A percentile compares a stretch with the other conserved stretches of the same genome.
phyloP scores from a whole-genome alignment of 2,797 vertebrate genomes.

The Myotis vivesi region DNA sequence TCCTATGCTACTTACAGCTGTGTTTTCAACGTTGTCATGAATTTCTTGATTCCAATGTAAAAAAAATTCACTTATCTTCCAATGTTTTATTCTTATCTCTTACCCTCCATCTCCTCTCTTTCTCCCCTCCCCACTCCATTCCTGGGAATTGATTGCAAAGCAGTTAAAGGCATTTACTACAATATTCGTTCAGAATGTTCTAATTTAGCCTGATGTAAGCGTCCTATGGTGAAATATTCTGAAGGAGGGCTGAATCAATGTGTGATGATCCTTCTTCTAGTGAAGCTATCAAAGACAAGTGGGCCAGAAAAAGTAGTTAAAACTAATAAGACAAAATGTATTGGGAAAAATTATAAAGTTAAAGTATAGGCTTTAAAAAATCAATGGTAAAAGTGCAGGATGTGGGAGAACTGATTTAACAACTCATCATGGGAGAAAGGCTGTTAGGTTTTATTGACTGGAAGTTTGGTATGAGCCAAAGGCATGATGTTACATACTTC shows the following conservation, averaged over 20 bases:
- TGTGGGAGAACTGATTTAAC: slow-evolving; percentile 36
- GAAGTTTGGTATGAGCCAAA: not conserved
- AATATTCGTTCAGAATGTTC: slow-evolving; percentile 75
- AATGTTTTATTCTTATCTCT: slow-evolving; percentile 78
- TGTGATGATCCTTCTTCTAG: slow-evolving; percentile 10
- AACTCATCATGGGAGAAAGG: not conserved
- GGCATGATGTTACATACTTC: not conserved
- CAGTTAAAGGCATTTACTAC: slow-evolving; percentile 74
- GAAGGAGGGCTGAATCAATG: slow-evolving; percentile 59
- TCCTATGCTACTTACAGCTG: slow-evolving; percentile 68
- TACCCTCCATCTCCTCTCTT: not conserved
- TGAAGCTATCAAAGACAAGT: slow-evolving; percentile 20
- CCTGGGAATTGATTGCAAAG: slow-evolving; percentile 77
- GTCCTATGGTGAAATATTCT: slow-evolving; percentile 78
- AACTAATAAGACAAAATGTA: slow-evolving; percentile 50
- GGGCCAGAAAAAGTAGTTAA: slow-evolving; percentile 42
- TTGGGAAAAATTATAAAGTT: slow-evolving; percentile 10
- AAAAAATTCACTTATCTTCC: slow-evolving; percentile 77
- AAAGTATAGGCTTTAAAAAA: slow-evolving; percentile 49
- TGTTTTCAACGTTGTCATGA: slow-evolving; percentile 72
- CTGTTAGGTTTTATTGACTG: not conserved
- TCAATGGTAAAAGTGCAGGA: not conserved
- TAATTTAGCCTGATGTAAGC: slow-evolving; percentile 78
- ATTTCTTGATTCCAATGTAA: slow-evolving; percentile 77
- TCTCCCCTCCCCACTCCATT: slow-evolving; percentile 71